Evolutionary conservation across 2,113 vertebrate species (phyloP), one percentile per base, ranked within the genome.

Genomic region (Etheostoma cragini): DNA sequence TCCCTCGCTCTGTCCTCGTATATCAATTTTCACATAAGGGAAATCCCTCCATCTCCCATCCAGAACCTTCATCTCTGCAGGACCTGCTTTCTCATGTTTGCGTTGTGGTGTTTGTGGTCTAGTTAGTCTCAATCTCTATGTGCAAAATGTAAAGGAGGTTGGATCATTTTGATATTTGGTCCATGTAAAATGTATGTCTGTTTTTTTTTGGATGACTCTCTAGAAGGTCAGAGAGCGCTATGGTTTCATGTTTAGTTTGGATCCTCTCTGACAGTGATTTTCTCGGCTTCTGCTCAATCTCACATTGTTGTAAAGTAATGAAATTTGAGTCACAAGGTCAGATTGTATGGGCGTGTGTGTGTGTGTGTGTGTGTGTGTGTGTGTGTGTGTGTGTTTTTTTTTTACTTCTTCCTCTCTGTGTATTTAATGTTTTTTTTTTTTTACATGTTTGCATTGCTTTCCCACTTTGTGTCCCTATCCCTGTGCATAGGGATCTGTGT

Each of bases 161-260:
- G 66, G 56, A 81, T 81, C 50, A 57, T 64, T 85, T 70, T 72
- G 76, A 78, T 76, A 52, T 76, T 65, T 83, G 71, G 62, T 77
- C 12, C 42, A 33, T 80, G 22, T 72, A 30, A 42, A 66, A 26
- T 88, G 50, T 65, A 30, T 4, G 19, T 52, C 35, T 60, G 17
- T 60, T 50, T 26, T 71, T 75, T 63, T 71, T 72, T 12, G 1
- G 71, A 80, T 58, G 60, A 33, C 58, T 77, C 58, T 75, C 22
- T 63, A 80, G 80, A 85, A 90, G 85, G 83, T 76, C 81, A 76
- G 74, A 53, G 61, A 52, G 71, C 82, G 85, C 85, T 85, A 84
- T 56, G 84, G 88, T 88, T 89, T 83, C 66, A 60, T 89, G 84
- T 92, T 93, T 92, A 79, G 77, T 85, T 90, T 91, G 90, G 86